phyloP scores from a whole-genome alignment of 37 sponge, comb jelly and placozoan species.

The Ianthella basta region DNA sequence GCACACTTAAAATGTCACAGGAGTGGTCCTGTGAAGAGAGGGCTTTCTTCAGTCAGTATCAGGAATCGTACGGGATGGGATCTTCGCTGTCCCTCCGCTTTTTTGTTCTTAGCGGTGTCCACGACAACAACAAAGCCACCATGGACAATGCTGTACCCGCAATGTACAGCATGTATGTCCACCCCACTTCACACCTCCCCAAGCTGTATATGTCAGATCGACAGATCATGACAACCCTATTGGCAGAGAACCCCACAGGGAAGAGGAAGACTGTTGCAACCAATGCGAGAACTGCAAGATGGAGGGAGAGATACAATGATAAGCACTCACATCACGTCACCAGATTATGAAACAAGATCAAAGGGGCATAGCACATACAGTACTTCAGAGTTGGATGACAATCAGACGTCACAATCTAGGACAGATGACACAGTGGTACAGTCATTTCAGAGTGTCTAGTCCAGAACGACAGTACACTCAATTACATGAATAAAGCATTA shows the following conservation, averaged over 20 bases:
- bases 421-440: no score
- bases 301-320: background rate
- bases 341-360: no score
- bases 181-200: constrained; percentile 60
- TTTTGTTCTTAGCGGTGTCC: constrained; percentile 57
- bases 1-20: no score
- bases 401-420: no score
- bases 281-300: background rate
- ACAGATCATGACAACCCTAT: constrained; percentile 38
- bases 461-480: no score
- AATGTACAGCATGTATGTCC: constrained; percentile 72
- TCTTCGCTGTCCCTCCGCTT: constrained; percentile 32
- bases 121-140: constrained; percentile 59
- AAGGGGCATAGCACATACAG: no score
- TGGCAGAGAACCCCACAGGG: constrained; percentile 64
- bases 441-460: no score
- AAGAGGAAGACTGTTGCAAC: constrained; percentile 53
- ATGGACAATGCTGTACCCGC: constrained; percentile 50
- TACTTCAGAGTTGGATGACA: no score
- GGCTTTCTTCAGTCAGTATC: background rate
- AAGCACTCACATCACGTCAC: background rate
- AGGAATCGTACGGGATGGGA: constrained; percentile 22
- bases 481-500: no score
- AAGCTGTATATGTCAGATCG: constrained; percentile 34
- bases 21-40: no score